phyloP scores from a whole-genome alignment of 2,113 vertebrate species.

The Brachyistius frenatus region DNA sequence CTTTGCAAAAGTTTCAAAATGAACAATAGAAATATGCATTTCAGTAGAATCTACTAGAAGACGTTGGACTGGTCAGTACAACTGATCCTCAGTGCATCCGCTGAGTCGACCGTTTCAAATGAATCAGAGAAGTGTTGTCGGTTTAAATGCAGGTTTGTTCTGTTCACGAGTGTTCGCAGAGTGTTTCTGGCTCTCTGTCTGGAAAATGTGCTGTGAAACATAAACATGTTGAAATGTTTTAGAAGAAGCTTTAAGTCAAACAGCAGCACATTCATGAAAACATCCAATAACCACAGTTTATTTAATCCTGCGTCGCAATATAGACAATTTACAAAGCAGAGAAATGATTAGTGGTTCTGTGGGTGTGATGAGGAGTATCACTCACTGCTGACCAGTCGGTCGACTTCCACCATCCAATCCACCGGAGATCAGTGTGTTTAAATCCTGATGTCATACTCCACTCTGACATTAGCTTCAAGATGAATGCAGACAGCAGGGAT shows the following conservation, averaged over 20 bases:
- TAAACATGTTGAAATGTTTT: constrained; percentile 68
- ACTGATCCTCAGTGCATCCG: too few species aligned
- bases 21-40: too few species aligned
- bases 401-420: constrained; percentile 13
- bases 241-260: constrained; percentile 49
- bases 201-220: constrained; percentile 56
- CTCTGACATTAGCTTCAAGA: neutral
- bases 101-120: neutral
- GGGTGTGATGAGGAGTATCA: constrained; percentile 15
- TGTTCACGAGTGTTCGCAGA: constrained; percentile 32
- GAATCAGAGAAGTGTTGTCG: neutral
- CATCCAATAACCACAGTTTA: constrained; percentile 51
- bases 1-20: too few species aligned
- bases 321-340: constrained; percentile 57
- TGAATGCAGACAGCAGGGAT: too few species aligned
- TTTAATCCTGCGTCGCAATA: constrained; percentile 49
- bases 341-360: constrained; percentile 38
- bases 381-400: neutral
- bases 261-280: constrained; percentile 44
- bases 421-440: constrained; percentile 27
- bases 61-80: too few species aligned
- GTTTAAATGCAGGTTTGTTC: neutral
- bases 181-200: constrained; percentile 43
- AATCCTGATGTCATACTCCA: neutral
- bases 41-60: too few species aligned